These are phyloP conservation scores for Decapterus maruadsi DNA, from an alignment of 2,797 vertebrate species.

Conservation along the genomic window DNA sequence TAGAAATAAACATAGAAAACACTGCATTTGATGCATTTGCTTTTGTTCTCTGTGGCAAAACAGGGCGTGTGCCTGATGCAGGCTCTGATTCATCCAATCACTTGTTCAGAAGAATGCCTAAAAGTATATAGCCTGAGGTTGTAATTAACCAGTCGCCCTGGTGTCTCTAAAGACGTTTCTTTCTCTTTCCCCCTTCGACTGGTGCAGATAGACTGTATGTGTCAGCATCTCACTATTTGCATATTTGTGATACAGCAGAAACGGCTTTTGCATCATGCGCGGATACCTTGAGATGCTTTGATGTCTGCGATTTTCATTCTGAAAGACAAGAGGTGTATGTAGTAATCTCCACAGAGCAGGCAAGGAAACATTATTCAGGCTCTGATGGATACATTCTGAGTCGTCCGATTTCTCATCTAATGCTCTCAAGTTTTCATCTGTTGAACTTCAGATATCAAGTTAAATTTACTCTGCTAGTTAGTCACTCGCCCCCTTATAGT, in stretches of 20 bases:
- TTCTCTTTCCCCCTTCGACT: neutral
- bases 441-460: slow-evolving; percentile 2
- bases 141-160: slow-evolving; percentile 17
- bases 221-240: slow-evolving; percentile 30
- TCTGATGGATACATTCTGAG: slow-evolving; percentile 50
- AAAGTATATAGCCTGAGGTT: slow-evolving; percentile 32
- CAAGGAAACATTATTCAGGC: slow-evolving; percentile 66
- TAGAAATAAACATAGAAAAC: neutral
- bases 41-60: neutral
- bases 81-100: slow-evolving; percentile 15
- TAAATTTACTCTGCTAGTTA: slow-evolving; percentile 6
- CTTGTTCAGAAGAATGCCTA: slow-evolving; percentile 41
- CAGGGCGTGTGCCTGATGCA: slow-evolving; percentile 38
- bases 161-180: slow-evolving; percentile 18
- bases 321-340: slow-evolving; percentile 95
- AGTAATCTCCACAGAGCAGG: slow-evolving; percentile 84
- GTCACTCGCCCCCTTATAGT: slow-evolving; percentile 40
- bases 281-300: slow-evolving; percentile 94
- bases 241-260: slow-evolving; percentile 59
- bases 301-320: slow-evolving; percentile 97
- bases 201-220: slow-evolving; percentile 19
- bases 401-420: neutral
- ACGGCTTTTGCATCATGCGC: slow-evolving; percentile 69
- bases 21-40: neutral
- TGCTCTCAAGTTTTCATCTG: slow-evolving; percentile 10